A percentile compares a stretch with the other conserved stretches of the same genome.
phyloP scores from a whole-genome alignment of 2,888 invertebrate genomes.

The Mesorhabditis belari region DNA sequence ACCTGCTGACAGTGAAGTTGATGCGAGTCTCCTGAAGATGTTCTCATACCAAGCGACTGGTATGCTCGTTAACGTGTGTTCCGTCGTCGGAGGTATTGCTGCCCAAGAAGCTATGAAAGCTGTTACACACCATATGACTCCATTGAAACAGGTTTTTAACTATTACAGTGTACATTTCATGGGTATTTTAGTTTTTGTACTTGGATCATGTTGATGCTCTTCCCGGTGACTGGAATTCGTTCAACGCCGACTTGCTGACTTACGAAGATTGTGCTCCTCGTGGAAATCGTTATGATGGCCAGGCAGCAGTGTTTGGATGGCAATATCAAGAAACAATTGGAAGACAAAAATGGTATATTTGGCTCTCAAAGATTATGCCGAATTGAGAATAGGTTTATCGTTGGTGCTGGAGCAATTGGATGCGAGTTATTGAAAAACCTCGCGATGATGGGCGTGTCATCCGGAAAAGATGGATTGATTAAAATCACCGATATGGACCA shows the following conservation, averaged over 20 bases:
- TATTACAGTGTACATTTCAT: constrained; percentile 83
- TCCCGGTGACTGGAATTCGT: constrained; percentile 62
- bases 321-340: constrained; percentile 79
- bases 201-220: constrained; percentile 77
- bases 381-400: constrained; percentile 4
- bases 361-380: neutral
- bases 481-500: constrained; percentile 97
- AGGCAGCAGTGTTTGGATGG: constrained; percentile 84
- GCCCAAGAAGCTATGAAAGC: constrained; percentile 92
- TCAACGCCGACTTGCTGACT: constrained; percentile 55
- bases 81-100: constrained; percentile 79
- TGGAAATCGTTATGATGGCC: constrained; percentile 67
- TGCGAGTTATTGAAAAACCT: constrained; percentile 97
- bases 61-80: constrained; percentile 70
- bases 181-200: constrained; percentile 72
- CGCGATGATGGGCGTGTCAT: constrained; percentile 92
- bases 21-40: constrained; percentile 21
- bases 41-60: constrained; percentile 52
- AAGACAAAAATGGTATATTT: constrained; percentile 61
- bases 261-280: constrained; percentile 71
- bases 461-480: constrained; percentile 60
- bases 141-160: constrained; percentile 56
- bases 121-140: constrained; percentile 51
- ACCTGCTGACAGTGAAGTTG: constrained; percentile 18
- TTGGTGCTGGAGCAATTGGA: constrained; percentile 60